Base-by-base conservation (phyloP, 2,113 vertebrate genomes). In the Channa maculata region DNA sequence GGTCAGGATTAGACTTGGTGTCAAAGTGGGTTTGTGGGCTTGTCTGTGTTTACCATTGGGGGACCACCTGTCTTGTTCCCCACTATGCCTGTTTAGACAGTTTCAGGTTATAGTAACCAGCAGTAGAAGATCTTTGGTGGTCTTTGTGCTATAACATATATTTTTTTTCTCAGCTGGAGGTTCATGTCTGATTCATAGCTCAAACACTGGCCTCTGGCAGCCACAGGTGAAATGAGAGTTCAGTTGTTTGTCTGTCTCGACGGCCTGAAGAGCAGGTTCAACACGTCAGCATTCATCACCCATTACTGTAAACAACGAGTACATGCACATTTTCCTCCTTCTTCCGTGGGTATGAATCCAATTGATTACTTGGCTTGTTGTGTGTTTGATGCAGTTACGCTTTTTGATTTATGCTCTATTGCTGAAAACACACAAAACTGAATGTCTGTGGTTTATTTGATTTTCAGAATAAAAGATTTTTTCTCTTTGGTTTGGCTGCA, bases 31-130 rank as follows among this genome's bases (percentile, higher is more conserved):
- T 80, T 82, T 88, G 84, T 13, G 87, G 88, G 69, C 69, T 60
- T 46, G 41, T 67, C 81, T 65, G 68, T 87, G 65, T 90, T 85
- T 85, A 63, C 64, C 65, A 76, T 76, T 15, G 36, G 12, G 44
- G 68, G 89, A 90, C 88, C 92, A 91, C 89, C 90, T 91, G 90
- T 89, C 83, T 85, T 51, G 81, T 71, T 82, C 66, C 72, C 70
- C 75, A 78, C 39, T 55, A 38, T 48, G 55, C 33, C 75, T 86
- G 69, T 76, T 86, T 72, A 33, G 79, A 85, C 74, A 66, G 63
- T 80, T 57, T 76, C 44, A 58, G 51, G 60, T 52, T n/a, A 52
- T 15, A 67, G 76, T 63, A 50, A 74, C 67, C 61, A 48, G 53
- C 41, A 52, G 74, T 6, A 48, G 6, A 58, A 65, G 60, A 78